Evolutionary conservation across 53 echinoderm and acorn worm genomes (phyloP).

Genomic region (Paracentrotus lividus): DNA sequence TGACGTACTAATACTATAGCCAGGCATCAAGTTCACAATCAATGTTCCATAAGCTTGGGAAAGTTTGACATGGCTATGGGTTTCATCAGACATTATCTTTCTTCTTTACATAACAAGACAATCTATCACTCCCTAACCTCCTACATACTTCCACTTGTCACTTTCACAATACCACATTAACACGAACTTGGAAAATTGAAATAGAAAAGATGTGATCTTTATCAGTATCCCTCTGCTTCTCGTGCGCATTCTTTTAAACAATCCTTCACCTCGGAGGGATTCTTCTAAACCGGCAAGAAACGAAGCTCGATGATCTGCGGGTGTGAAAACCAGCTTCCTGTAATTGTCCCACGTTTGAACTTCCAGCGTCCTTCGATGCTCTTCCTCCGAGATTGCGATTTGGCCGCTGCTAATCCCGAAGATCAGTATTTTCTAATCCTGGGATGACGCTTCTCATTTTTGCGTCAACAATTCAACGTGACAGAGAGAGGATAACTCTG

Average conservation of each 20-base stretch:
- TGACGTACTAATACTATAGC: too few relatives aligned
- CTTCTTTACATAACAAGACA: constrained; percentile 42
- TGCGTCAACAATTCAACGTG: constrained; percentile 49
- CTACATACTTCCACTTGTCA: constrained; percentile 34
- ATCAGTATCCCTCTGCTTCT: constrained; percentile 20
- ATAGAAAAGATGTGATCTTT: constrained; percentile 45
- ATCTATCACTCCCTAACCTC: constrained; percentile 22
- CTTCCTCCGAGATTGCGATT: constrained; percentile 49
- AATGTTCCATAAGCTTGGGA: too few relatives aligned
- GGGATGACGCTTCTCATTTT: constrained; percentile 53
- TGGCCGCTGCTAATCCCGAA: constrained; percentile 61
- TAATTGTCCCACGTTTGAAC: constrained; percentile 56
- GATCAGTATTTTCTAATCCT: constrained; percentile 58
- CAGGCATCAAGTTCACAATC: too few relatives aligned
- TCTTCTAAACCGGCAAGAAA: constrained; percentile 16
- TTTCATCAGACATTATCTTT: not conserved
- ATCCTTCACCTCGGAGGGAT: not conserved
- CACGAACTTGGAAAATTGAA: constrained; percentile 28
- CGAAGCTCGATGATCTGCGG: constrained; percentile 27
- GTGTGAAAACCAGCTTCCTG: constrained; percentile 60
- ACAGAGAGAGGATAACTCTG: constrained; percentile 57
- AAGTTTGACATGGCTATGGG: constrained; percentile 12
- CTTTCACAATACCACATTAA: constrained; percentile 45
- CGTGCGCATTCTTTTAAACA: not conserved
- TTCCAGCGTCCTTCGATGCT: constrained; percentile 29